Conservation (phyloP, 2,113 vertebrate genomes). For the Leiothrix lutea region DNA sequence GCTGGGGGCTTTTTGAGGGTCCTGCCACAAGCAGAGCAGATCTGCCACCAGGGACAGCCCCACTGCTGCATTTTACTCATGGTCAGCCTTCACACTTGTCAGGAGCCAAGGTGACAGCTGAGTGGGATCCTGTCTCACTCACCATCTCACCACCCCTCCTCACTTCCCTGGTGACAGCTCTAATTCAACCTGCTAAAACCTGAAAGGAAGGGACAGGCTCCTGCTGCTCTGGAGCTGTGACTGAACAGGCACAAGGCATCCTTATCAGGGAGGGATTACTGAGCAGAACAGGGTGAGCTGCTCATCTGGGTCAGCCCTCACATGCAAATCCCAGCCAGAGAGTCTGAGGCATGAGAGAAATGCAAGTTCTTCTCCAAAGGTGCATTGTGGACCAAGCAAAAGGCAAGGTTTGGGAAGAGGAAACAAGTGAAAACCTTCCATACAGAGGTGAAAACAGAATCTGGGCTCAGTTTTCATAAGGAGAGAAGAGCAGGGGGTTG, state of each 20-base stretch:
- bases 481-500: background rate
- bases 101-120: background rate
- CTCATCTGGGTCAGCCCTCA: background rate
- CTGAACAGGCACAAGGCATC: background rate
- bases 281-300: background rate
- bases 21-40: background rate
- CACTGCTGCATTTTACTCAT: background rate
- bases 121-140: background rate
- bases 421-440: background rate
- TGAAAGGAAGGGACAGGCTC: background rate
- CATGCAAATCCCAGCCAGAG: background rate
- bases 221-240: background rate
- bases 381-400: background rate
- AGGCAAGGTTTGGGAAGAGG: background rate
- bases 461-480: background rate
- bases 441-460: background rate
- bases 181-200: background rate
- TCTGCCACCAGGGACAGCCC: background rate
- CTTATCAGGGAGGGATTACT: rapidly evolving
- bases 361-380: background rate
- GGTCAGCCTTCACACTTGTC: background rate
- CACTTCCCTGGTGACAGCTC: background rate
- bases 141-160: background rate
- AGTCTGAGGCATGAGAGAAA: background rate
- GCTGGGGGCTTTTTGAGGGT: background rate